phyloP scores from a whole-genome alignment of 2,797 vertebrate genomes.

The Gymnopithys bicolor region DNA sequence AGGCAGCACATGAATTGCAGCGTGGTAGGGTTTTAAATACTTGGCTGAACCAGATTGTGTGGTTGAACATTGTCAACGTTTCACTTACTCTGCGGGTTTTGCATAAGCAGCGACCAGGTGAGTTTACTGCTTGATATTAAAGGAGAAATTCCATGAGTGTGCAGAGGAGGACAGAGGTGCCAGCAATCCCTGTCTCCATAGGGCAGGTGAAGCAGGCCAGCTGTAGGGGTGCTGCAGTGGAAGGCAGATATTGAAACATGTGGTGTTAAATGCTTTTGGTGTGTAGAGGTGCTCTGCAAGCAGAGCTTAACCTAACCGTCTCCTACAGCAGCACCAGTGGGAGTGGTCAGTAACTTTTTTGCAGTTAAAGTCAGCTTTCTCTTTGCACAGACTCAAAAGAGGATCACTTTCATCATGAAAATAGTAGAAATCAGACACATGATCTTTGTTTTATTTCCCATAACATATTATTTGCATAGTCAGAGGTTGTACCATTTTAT shows the following conservation, averaged over 20 bases:
- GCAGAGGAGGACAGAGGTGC: background rate
- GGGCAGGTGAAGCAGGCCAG: background rate
- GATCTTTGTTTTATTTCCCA: background rate
- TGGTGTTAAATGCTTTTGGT: background rate
- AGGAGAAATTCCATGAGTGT: background rate
- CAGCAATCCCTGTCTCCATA: background rate
- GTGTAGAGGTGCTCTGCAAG: background rate
- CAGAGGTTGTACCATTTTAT: background rate
- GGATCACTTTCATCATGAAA: background rate
- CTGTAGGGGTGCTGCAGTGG: background rate
- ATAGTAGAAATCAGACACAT: background rate
- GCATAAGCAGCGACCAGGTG: accelerated
- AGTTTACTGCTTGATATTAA: background rate
- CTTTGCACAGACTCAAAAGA: background rate
- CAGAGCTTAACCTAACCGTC: too few relatives aligned
- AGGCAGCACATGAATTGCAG: background rate
- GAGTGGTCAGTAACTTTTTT: background rate
- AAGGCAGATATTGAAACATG: background rate
- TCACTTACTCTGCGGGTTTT: accelerated
- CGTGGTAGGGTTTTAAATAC: accelerated
- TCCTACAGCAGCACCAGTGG: background rate
- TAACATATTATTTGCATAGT: background rate
- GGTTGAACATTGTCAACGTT: background rate
- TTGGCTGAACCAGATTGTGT: background rate
- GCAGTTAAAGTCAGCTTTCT: background rate